These are phyloP conservation scores for Bursaphelenchus okinawaensis DNA, from an alignment of 2,888 invertebrate genomes.

Conservation along the genomic window DNA sequence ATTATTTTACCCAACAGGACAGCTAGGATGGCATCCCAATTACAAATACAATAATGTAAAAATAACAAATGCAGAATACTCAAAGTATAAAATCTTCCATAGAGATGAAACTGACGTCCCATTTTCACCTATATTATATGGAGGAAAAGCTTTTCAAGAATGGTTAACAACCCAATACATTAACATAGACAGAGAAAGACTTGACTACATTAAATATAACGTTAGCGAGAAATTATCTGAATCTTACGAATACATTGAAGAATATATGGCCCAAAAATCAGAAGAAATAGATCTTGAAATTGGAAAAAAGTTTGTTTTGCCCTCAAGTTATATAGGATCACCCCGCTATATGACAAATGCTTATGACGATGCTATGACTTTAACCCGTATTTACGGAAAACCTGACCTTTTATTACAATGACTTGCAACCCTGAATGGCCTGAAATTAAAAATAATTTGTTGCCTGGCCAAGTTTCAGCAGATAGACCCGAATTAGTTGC, in stretches of 20 bases:
- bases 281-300: not conserved
- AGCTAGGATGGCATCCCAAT: not conserved
- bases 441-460: slow-evolving; percentile 26
- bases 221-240: too few species aligned
- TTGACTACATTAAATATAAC: too few species aligned
- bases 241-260: too few species aligned
- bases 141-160: not conserved
- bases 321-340: not conserved
- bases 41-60: not conserved
- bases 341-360: not conserved
- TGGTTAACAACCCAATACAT: not conserved
- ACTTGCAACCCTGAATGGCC: slow-evolving; percentile 55
- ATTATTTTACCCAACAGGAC: not conserved
- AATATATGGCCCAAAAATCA: not conserved
- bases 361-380: slow-evolving; percentile 38
- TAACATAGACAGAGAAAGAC: not conserved
- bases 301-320: too few species aligned
- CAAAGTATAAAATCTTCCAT: not conserved
- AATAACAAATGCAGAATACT: too few species aligned
- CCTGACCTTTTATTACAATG: slow-evolving; percentile 50
- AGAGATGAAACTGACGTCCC: not conserved
- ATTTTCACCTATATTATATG: not conserved
- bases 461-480: not conserved
- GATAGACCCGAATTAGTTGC: slow-evolving; percentile 39
- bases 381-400: slow-evolving; percentile 33